Conservation (phyloP, 2,888 invertebrate species). For the Pammene aurita region DNA sequence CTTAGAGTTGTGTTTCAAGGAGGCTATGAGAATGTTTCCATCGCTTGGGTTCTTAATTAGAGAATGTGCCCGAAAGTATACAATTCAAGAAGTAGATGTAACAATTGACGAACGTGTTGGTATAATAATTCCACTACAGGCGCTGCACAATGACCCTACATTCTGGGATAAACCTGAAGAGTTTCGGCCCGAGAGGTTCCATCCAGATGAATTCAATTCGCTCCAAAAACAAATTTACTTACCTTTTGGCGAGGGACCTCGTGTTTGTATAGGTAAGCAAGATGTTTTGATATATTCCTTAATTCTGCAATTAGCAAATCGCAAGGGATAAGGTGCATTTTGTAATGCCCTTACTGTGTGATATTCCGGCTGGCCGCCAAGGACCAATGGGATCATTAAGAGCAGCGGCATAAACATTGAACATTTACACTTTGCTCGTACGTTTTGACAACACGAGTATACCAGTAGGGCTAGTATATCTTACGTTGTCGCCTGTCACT, state of each 20-base stretch:
- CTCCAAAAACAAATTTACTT: conserved; percentile 60
- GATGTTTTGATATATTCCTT: not conserved
- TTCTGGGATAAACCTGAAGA: conserved; percentile 60
- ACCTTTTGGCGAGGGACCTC: conserved; percentile 54
- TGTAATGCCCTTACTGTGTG: too few species aligned
- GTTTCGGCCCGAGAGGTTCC: conserved; percentile 64
- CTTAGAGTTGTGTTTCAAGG: conserved; percentile 61
- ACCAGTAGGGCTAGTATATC: too few species aligned
- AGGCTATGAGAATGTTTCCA: conserved; percentile 66
- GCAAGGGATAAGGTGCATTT: too few species aligned
- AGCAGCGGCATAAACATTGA: too few species aligned
- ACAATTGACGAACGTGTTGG: conserved; percentile 59
- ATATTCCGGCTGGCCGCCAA: too few species aligned
- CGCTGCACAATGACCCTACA: conserved; percentile 62
- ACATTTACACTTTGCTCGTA: too few species aligned
- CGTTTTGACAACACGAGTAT: too few species aligned
- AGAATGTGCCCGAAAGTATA: conserved; percentile 56
- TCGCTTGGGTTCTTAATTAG: conserved; percentile 63
- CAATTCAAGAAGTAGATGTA: conserved; percentile 57
- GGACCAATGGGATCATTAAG: too few species aligned
- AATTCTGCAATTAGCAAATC: too few species aligned
- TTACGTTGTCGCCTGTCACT: too few species aligned
- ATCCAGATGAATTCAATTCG: conserved; percentile 52
- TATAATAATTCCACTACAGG: conserved; percentile 55
- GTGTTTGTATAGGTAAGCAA: conserved; percentile 39